Evolutionary conservation across 2,888 invertebrate species (phyloP).

Genomic region (Drosophila nr. perissopoda): DNA sequence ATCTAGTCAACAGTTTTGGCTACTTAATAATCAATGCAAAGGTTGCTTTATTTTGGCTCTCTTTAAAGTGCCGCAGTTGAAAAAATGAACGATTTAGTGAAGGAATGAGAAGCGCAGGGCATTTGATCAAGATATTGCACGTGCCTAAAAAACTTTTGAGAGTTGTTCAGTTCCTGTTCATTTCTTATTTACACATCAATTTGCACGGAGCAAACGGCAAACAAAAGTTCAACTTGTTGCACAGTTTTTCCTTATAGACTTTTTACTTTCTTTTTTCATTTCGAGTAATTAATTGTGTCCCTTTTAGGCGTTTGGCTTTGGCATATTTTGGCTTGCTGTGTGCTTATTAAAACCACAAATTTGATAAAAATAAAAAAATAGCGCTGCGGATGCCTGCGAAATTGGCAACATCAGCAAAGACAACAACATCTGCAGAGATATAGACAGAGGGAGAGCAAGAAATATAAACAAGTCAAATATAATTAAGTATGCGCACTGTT

Average conservation of each 20-base stretch:
- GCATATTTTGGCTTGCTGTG: constrained; percentile 31
- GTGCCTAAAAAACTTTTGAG: constrained; percentile 30
- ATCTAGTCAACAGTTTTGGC: constrained; percentile 26
- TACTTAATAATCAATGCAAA: background rate
- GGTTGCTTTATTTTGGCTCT: background rate
- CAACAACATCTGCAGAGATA: constrained; percentile 1
- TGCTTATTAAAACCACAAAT: constrained; percentile 70
- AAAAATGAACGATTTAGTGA: background rate
- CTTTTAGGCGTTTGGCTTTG: constrained; percentile 57
- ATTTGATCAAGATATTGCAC: constrained; percentile 5
- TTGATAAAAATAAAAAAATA: constrained; percentile 50
- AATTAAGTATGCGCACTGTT: constrained; percentile 79
- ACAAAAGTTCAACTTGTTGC: constrained; percentile 71
- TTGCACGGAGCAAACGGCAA: constrained; percentile 46
- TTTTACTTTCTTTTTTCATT: constrained; percentile 13
- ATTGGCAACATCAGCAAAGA: constrained; percentile 22
- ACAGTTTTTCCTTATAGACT: constrained; percentile 41
- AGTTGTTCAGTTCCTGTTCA: constrained; percentile 11
- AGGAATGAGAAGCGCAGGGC: background rate
- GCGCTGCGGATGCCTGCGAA: constrained; percentile 28
- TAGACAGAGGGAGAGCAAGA: constrained; percentile 3
- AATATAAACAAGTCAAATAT: constrained; percentile 72
- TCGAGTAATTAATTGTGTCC: constrained; percentile 73
- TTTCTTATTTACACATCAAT: constrained; percentile 61
- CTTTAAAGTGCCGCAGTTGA: background rate